Percentiles rank a stretch among this genome's conserved stretches.
Conservation (phyloP, 23 tunicate species). For the Oikopleura dioica region DNA sequence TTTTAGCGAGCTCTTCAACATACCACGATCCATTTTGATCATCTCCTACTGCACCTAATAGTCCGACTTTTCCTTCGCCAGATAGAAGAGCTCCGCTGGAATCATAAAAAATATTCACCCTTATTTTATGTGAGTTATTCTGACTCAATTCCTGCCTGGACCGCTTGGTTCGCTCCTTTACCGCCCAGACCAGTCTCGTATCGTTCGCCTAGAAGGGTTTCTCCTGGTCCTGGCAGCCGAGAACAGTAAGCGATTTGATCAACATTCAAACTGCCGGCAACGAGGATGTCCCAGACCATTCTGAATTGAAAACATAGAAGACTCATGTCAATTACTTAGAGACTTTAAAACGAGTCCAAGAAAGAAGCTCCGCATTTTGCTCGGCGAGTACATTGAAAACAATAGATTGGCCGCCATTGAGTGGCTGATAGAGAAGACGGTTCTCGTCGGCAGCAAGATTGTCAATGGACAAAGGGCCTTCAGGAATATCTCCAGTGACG, state of each 20-base stretch:
- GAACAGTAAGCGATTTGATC: slow-evolving; percentile 38
- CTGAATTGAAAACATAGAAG: no score
- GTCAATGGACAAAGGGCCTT: background rate
- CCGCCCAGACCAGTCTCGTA: slow-evolving; percentile 62
- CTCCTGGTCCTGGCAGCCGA: slow-evolving; percentile 39
- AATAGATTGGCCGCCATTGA: background rate
- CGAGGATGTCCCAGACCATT: slow-evolving; percentile 45
- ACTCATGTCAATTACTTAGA: no score
- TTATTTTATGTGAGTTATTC: no score
- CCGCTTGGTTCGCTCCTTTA: slow-evolving; percentile 84
- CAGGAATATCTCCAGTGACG: background rate
- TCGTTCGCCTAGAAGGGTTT: slow-evolving; percentile 36
- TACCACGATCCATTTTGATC: slow-evolving; percentile 36
- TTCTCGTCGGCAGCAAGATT: background rate
- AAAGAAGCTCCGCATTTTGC: background rate
- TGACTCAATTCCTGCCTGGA: no score
- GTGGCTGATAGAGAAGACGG: background rate
- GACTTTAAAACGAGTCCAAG: background rate
- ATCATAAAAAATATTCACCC: no score
- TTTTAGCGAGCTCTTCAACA: slow-evolving; percentile 27
- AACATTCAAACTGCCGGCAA: slow-evolving; percentile 54
- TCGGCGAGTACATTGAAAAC: background rate
- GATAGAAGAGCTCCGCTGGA: slow-evolving; percentile 64
- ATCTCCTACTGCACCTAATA: slow-evolving; percentile 53
- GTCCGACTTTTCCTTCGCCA: slow-evolving; percentile 35